A percentile compares a stretch with the other conserved stretches of the same genome.
These are phyloP conservation scores for Hemiscyllium ocellatum DNA, from an alignment of 2,113 vertebrate species.

Conservation along the genomic window DNA sequence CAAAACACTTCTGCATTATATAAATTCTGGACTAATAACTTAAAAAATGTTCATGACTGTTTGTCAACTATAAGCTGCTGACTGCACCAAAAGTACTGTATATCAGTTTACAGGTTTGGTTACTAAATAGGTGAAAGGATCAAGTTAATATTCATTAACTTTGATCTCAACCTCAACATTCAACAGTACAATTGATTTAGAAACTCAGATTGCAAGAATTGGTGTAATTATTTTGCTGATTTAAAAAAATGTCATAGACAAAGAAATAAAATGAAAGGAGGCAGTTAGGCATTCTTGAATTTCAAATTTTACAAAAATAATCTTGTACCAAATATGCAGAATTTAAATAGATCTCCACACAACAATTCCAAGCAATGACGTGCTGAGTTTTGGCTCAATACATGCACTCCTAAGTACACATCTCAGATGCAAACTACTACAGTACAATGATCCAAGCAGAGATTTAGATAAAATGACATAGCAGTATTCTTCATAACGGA, in stretches of 20 bases:
- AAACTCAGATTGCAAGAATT: not conserved
- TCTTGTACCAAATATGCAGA: not conserved
- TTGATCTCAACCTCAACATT: not conserved
- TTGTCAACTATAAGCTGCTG: not conserved
- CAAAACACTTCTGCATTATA: not conserved
- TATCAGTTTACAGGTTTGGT: not conserved
- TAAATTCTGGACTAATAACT: not conserved
- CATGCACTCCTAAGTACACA: not conserved
- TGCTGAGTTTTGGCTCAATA: not conserved
- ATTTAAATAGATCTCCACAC: not conserved
- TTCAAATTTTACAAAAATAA: not conserved
- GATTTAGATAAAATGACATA: not conserved
- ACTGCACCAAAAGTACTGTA: not conserved
- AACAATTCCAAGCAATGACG: not conserved
- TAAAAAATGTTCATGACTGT: not conserved
- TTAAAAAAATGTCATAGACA: not conserved
- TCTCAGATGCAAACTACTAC: not conserved
- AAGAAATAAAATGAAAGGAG: not conserved
- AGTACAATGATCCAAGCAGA: not conserved
- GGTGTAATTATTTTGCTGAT: not conserved
- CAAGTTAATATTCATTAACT: not conserved
- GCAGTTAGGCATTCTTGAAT: not conserved
- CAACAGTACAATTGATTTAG: not conserved
- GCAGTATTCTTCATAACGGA: not conserved
- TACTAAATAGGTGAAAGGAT: not conserved